Evolutionary conservation across 1,140 invertebrate genomes (phyloP).

Genomic region (Sitodiplosis mosellana): DNA sequence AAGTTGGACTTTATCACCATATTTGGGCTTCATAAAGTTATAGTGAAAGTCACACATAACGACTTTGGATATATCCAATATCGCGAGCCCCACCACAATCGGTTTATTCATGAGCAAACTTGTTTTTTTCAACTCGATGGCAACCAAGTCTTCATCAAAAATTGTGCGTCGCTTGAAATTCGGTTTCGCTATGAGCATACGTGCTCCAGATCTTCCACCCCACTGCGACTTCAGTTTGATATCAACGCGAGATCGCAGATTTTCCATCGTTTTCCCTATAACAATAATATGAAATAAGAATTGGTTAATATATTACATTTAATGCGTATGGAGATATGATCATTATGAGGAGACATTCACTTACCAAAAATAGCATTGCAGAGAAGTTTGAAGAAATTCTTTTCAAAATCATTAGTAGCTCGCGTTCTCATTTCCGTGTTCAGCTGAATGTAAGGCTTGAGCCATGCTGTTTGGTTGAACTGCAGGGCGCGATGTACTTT

Average conservation of each 20-base stretch:
- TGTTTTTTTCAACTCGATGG: constrained; percentile 19
- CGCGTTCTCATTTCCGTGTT: constrained; percentile 23
- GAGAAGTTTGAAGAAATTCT: constrained; percentile 31
- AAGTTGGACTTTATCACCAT: constrained; percentile 11
- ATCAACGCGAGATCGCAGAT: constrained; percentile 26
- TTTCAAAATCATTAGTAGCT: constrained; percentile 29
- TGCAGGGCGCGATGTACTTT: constrained; percentile 30
- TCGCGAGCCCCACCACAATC: constrained; percentile 22
- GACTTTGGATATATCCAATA: constrained; percentile 24
- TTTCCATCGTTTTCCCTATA: constrained; percentile 30
- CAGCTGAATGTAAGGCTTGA: constrained; percentile 27
- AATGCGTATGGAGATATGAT: no score
- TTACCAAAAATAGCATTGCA: constrained; percentile 29
- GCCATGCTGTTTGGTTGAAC: constrained; percentile 30
- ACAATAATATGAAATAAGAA: no score
- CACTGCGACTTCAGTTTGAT: constrained; percentile 22
- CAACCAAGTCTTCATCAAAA: constrained; percentile 22
- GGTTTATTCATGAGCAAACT: constrained; percentile 23
- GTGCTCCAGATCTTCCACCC: constrained; percentile 15
- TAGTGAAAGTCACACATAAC: constrained; percentile 20
- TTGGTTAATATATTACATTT: no score
- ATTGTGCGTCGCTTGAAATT: constrained; percentile 20
- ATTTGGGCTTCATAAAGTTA: constrained; percentile 14
- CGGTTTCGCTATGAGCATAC: constrained; percentile 21
- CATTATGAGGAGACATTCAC: no score